Percentiles rank a stretch among this genome's conserved stretches.
Evolutionary conservation across 2,797 vertebrate genomes (phyloP).

Genomic region (Orestias chungarensis): DNA sequence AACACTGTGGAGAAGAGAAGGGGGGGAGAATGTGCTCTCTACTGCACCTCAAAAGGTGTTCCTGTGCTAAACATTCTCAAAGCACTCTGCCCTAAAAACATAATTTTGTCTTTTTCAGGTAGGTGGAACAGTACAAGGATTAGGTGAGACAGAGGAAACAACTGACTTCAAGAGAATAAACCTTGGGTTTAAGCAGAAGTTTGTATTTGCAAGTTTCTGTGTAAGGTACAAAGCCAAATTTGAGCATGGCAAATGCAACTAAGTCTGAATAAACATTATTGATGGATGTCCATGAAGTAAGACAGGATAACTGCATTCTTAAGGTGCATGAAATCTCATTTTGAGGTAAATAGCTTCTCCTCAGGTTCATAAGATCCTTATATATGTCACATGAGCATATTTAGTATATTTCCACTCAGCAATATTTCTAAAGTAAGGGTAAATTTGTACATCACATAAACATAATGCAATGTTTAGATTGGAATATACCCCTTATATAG

Average conservation of each 20-base stretch:
- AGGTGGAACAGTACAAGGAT: constrained; percentile 54
- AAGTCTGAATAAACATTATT: constrained; percentile 19
- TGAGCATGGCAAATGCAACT: constrained; percentile 22
- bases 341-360: neutral
- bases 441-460: neutral
- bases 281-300: constrained; percentile 40
- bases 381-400: neutral
- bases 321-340: neutral
- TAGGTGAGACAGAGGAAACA: constrained; percentile 63
- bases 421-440: neutral
- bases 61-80: constrained; percentile 75
- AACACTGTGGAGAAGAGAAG: constrained; percentile 64
- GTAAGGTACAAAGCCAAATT: constrained; percentile 37
- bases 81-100: constrained; percentile 65
- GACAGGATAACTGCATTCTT: constrained; percentile 24
- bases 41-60: constrained; percentile 70
- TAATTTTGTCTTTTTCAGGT: constrained; percentile 63
- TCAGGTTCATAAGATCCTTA: neutral
- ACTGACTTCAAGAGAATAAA: constrained; percentile 67
- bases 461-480: neutral
- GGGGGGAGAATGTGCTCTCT: constrained; percentile 58
- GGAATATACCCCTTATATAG: neutral
- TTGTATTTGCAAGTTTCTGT: constrained; percentile 61
- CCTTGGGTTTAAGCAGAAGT: constrained; percentile 60
- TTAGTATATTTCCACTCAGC: neutral